Conservation (phyloP, 2,888 invertebrate genomes). For the Fabriciana adippe region DNA sequence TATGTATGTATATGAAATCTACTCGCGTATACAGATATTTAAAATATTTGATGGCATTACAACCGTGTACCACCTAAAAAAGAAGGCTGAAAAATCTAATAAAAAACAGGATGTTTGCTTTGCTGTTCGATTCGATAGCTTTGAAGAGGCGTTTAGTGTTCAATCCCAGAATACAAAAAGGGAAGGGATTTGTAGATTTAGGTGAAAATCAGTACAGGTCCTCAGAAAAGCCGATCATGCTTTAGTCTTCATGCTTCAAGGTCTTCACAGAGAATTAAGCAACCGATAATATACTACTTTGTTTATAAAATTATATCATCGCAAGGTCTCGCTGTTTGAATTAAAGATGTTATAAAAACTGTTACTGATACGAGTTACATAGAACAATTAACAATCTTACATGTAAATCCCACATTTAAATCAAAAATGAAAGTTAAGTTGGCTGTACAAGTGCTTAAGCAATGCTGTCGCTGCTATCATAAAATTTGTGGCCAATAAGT, state of each 20-base stretch:
- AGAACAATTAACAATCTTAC: constrained; percentile 4
- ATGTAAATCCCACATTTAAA: constrained; percentile 22
- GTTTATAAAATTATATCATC: constrained; percentile 23
- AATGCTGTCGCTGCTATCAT: no score
- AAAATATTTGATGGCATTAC: background rate
- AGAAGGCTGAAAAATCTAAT: constrained; percentile 16
- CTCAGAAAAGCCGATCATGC: constrained; percentile 35
- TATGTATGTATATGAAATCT: constrained; percentile 6
- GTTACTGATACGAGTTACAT: background rate
- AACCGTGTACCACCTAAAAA: constrained; percentile 3
- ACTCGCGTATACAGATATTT: background rate
- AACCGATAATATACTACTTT: constrained; percentile 36
- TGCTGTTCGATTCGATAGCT: constrained; percentile 42
- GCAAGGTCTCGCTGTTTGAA: constrained; percentile 25
- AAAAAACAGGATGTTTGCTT: constrained; percentile 30
- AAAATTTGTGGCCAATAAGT: constrained; percentile 27
- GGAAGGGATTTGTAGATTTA: constrained; percentile 38
- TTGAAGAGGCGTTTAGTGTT: constrained; percentile 16
- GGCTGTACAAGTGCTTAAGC: no score
- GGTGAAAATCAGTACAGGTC: constrained; percentile 23
- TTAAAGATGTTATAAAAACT: constrained; percentile 26
- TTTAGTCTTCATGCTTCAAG: constrained; percentile 41
- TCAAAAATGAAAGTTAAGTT: no score
- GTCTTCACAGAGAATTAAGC: constrained; percentile 39
- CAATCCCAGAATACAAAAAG: constrained; percentile 27